Evolutionary conservation across 2,888 invertebrate species (phyloP).

Genomic region (Polietes domitor): DNA sequence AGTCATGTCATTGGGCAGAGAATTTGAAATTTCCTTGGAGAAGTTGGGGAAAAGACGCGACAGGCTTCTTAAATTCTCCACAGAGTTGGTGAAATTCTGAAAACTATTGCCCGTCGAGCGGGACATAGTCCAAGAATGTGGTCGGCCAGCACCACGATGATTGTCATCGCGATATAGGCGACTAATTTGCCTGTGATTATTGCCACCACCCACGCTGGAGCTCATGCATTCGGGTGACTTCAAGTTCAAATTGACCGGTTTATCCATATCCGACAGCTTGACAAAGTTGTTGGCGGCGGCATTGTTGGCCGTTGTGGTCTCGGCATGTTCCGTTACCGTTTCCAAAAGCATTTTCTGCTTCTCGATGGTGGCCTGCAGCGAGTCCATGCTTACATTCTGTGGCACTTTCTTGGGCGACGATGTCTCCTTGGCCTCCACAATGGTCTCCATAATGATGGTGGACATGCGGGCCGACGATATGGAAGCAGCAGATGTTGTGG

Average conservation of each 20-base stretch:
- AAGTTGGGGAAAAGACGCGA: slow-evolving; percentile 85
- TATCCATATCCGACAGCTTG: slow-evolving; percentile 90
- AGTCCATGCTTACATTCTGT: slow-evolving; percentile 77
- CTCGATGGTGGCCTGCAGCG: slow-evolving; percentile 77
- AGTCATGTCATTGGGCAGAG: slow-evolving; percentile 79
- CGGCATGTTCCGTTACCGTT: slow-evolving; percentile 79
- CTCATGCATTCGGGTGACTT: slow-evolving; percentile 79
- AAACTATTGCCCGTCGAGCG: slow-evolving; percentile 83
- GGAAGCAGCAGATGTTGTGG: slow-evolving; percentile 66
- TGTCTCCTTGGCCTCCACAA: slow-evolving; percentile 80
- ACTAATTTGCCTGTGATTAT: slow-evolving; percentile 77
- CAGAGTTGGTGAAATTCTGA: slow-evolving; percentile 82
- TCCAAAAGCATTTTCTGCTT: slow-evolving; percentile 80
- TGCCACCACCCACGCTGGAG: slow-evolving; percentile 76
- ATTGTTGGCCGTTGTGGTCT: slow-evolving; percentile 75
- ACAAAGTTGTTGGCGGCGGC: slow-evolving; percentile 84
- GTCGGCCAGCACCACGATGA: slow-evolving; percentile 80
- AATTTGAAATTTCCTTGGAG: slow-evolving; percentile 80
- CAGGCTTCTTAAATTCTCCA: slow-evolving; percentile 83
- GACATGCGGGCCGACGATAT: slow-evolving; percentile 76
- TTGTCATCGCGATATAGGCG: slow-evolving; percentile 78
- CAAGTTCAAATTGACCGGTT: slow-evolving; percentile 83
- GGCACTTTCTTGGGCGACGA: slow-evolving; percentile 78
- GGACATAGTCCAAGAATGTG: slow-evolving; percentile 82
- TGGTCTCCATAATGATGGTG: slow-evolving; percentile 79